Conservation (phyloP, 2,113 vertebrate genomes). For the Monopterus albus region DNA sequence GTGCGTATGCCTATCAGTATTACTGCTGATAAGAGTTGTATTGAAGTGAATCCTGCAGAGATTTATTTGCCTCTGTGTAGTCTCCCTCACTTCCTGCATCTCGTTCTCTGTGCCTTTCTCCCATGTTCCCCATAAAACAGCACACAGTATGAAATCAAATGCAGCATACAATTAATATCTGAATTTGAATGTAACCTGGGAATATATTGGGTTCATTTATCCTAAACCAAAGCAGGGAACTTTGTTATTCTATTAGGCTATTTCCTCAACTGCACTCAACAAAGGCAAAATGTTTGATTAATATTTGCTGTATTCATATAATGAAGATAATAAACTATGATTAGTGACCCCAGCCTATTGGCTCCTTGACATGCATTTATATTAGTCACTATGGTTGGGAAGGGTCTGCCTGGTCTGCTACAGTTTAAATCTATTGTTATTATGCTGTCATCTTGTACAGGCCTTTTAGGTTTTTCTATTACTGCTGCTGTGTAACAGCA, state of each 20-base stretch:
- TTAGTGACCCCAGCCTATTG: constrained; percentile 67
- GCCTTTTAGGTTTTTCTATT: constrained; percentile 71
- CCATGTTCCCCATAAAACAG: constrained; percentile 13
- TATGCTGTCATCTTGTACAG: constrained; percentile 68
- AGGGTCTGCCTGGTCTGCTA: constrained; percentile 54
- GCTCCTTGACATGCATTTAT: constrained; percentile 65
- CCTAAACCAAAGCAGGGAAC: constrained; percentile 31
- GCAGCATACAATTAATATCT: constrained; percentile 40
- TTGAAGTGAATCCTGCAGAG: constrained; percentile 51
- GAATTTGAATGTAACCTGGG: constrained; percentile 46
- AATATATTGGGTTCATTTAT: constrained; percentile 51
- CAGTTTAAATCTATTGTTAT: constrained; percentile 75
- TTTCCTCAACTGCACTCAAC: constrained; percentile 27
- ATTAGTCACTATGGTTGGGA: constrained; percentile 59
- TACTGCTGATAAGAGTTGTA: constrained; percentile 35
- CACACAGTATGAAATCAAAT: constrained; percentile 37
- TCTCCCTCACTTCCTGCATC: constrained; percentile 9
- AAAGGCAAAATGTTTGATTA: constrained; percentile 49
- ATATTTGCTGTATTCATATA: constrained; percentile 58
- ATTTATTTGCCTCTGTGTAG: constrained; percentile 41
- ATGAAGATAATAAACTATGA: constrained; percentile 65
- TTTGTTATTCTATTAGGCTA: constrained; percentile 14
- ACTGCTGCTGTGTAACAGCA: constrained; percentile 55
- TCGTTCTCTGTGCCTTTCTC: neutral
- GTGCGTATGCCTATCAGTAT: constrained; percentile 8